Conservation (phyloP, 2,113 vertebrate genomes). For the Lipotes vexillifer region DNA sequence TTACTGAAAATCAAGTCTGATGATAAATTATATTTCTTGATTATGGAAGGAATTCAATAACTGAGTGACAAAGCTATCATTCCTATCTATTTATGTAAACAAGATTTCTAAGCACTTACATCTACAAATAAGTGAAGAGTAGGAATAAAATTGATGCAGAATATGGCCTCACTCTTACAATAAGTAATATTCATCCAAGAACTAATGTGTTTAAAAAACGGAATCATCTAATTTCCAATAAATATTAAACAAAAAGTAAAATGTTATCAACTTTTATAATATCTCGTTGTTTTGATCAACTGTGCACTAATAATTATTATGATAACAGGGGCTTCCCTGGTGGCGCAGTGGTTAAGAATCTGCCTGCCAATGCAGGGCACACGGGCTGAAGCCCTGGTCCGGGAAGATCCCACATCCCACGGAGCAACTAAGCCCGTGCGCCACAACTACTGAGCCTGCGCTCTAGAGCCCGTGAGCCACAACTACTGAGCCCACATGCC, state of each 20-base stretch:
- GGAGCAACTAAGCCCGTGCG: too few species aligned
- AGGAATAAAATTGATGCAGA: background rate
- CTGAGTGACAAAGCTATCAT: background rate
- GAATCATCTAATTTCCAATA: background rate
- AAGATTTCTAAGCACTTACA: background rate
- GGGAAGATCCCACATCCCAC: too few species aligned
- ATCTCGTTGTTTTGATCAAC: background rate
- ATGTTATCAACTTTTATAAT: background rate
- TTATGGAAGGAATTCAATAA: background rate
- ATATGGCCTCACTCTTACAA: background rate
- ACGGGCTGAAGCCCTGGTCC: too few species aligned
- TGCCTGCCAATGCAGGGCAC: too few species aligned
- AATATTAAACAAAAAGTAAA: constrained; percentile 4
- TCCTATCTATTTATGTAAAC: background rate
- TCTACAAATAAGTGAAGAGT: background rate
- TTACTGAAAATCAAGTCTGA: background rate
- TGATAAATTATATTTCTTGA: background rate
- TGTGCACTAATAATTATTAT: background rate
- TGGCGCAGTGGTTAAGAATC: too few species aligned
- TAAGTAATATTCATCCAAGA: background rate
- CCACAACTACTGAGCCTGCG: too few species aligned
- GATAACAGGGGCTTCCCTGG: too few species aligned
- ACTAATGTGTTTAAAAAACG: background rate
- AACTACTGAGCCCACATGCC: too few species aligned
- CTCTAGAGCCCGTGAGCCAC: too few species aligned